phyloP scores from a whole-genome alignment of 2,797 vertebrate genomes.

The Calcarius lapponicus region DNA sequence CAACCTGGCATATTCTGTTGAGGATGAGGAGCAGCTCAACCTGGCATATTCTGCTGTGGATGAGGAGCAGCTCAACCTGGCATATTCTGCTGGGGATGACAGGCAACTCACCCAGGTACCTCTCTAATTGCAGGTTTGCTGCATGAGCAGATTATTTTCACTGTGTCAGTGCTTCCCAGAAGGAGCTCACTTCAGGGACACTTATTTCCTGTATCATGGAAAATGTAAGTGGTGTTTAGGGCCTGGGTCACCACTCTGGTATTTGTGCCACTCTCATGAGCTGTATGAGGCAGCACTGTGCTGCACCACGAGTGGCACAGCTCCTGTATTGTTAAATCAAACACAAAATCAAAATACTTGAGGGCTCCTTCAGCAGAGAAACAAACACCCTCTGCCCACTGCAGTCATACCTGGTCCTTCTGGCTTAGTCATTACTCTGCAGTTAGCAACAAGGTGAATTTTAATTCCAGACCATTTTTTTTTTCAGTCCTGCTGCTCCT shows the following conservation, averaged over 20 bases:
- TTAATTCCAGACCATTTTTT: slow-evolving; percentile 19
- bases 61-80: not conserved
- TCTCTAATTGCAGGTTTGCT: not conserved
- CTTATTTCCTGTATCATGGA: not conserved
- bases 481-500: slow-evolving; percentile 32
- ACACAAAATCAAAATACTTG: not conserved
- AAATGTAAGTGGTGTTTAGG: not conserved
- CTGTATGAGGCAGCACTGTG: not conserved
- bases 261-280: not conserved
- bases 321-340: not conserved
- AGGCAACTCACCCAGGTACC: not conserved
- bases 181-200: not conserved
- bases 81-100: not conserved
- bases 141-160: not conserved
- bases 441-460: slow-evolving; percentile 49
- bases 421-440: slow-evolving; percentile 2
- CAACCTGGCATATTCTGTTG: not conserved
- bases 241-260: not conserved
- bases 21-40: not conserved
- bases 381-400: not conserved
- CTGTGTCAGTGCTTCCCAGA: not conserved
- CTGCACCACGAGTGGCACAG: not conserved
- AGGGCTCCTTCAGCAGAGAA: not conserved
- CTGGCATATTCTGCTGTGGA: not conserved
- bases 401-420: not conserved